Percentiles rank a stretch among this genome's conserved stretches.
phyloP scores from a whole-genome alignment of 2,113 vertebrate species.

The Xiphorhynchus elegans region DNA sequence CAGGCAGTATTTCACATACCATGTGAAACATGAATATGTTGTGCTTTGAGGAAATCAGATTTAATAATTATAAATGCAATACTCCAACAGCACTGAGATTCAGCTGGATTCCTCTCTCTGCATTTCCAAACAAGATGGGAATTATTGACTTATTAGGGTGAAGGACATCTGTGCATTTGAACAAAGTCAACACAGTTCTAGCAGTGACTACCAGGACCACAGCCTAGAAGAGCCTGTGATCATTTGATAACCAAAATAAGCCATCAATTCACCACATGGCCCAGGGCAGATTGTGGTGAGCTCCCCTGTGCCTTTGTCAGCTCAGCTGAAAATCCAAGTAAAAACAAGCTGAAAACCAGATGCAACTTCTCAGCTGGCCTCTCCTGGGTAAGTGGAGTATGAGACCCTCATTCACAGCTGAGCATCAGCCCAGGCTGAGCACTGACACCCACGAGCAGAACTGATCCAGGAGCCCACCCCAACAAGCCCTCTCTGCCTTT shows the following conservation, averaged over 20 bases:
- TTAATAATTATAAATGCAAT: background rate
- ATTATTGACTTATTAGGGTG: background rate
- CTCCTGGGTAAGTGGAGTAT: background rate
- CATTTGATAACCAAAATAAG: background rate
- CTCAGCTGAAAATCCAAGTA: background rate
- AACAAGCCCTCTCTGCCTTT: background rate
- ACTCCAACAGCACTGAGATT: background rate
- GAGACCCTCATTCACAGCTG: background rate
- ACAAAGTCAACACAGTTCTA: background rate
- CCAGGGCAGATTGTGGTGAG: background rate
- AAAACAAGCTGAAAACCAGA: background rate
- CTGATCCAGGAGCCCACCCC: background rate
- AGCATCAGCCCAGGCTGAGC: background rate
- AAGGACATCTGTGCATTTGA: background rate
- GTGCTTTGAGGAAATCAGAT: background rate
- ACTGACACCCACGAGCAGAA: background rate
- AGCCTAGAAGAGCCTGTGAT: background rate
- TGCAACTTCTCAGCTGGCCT: background rate
- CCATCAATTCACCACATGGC: background rate
- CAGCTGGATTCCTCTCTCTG: background rate
- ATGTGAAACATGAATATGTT: background rate
- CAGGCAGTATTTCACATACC: background rate
- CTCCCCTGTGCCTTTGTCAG: background rate
- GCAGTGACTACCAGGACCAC: background rate
- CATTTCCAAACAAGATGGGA: background rate